phyloP scores from a whole-genome alignment of 2,797 vertebrate species.

The Cheirogaleus major region DNA sequence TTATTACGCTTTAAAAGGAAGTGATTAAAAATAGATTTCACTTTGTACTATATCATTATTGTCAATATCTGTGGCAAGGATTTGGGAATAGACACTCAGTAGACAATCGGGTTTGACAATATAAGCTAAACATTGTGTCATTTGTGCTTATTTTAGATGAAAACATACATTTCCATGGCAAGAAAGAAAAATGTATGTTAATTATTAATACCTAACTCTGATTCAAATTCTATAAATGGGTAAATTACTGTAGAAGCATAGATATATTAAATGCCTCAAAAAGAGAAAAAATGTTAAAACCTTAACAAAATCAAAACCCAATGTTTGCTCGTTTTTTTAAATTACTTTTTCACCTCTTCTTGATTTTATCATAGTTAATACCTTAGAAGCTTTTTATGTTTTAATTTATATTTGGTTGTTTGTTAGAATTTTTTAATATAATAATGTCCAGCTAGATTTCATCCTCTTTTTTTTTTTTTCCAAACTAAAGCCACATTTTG shows the following conservation, averaged over 20 bases:
- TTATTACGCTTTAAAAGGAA: constrained; percentile 32
- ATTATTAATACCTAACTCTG: constrained; percentile 26
- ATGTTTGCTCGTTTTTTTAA: neutral
- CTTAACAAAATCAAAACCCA: neutral
- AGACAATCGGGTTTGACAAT: constrained; percentile 53
- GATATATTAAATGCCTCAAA: neutral
- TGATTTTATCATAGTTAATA: neutral
- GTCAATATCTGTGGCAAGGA: neutral
- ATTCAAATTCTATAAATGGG: constrained; percentile 16
- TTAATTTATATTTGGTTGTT: neutral
- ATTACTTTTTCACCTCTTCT: neutral
- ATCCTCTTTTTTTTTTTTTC: constrained; percentile 40
- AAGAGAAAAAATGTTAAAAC: neutral
- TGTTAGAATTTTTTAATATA: neutral
- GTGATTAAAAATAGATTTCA: constrained; percentile 47
- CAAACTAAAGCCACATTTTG: neutral
- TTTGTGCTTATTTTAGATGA: constrained; percentile 38
- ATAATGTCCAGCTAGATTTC: neutral
- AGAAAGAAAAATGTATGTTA: constrained; percentile 42
- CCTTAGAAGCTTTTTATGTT: neutral
- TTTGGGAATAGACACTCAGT: neutral
- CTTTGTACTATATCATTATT: constrained; percentile 46
- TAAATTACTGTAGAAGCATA: neutral
- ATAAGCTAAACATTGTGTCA: constrained; percentile 59
- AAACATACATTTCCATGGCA: constrained; percentile 37